Evolutionary conservation across 2,113 vertebrate species (phyloP).

Genomic region (Phrynosoma blainvillii): DNA sequence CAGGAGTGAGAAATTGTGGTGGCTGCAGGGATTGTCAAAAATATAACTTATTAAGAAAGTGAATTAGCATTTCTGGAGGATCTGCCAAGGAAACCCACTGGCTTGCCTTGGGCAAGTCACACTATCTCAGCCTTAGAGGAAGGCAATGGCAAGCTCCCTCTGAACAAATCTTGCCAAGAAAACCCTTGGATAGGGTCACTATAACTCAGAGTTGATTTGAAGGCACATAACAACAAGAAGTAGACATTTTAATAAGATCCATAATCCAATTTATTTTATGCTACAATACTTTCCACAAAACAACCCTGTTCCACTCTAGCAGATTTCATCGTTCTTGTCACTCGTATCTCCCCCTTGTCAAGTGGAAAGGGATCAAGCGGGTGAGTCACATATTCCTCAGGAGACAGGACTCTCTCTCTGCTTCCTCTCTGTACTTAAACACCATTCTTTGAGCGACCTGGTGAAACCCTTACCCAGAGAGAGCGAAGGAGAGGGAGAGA

Average conservation of each 20-base stretch:
- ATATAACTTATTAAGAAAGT: too few species aligned
- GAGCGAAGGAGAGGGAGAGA: not conserved
- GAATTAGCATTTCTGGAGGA: too few species aligned
- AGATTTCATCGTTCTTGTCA: too few species aligned
- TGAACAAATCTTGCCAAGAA: too few species aligned
- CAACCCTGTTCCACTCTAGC: not conserved
- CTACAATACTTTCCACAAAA: not conserved
- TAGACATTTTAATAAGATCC: not conserved
- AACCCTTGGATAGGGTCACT: too few species aligned
- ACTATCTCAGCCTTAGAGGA: too few species aligned
- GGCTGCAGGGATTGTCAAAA: too few species aligned
- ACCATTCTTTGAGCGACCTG: slow-evolving; percentile 23
- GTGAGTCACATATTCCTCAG: slow-evolving; percentile 31
- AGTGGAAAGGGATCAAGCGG: not conserved
- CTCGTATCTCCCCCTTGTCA: not conserved
- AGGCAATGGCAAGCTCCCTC: too few species aligned
- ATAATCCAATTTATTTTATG: not conserved
- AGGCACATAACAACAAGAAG: not conserved
- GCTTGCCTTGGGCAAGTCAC: too few species aligned
- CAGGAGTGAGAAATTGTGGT: too few species aligned
- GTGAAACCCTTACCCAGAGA: slow-evolving; percentile 20
- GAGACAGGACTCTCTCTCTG: slow-evolving; percentile 2
- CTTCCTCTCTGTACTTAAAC: slow-evolving; percentile 14
- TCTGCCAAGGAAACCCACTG: too few species aligned
- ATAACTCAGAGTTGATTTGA: too few species aligned